A percentile compares a stretch with the other conserved stretches of the same genome.
Conservation (phyloP, 2,113 vertebrate species). For the Xiphophorus maculatus region DNA sequence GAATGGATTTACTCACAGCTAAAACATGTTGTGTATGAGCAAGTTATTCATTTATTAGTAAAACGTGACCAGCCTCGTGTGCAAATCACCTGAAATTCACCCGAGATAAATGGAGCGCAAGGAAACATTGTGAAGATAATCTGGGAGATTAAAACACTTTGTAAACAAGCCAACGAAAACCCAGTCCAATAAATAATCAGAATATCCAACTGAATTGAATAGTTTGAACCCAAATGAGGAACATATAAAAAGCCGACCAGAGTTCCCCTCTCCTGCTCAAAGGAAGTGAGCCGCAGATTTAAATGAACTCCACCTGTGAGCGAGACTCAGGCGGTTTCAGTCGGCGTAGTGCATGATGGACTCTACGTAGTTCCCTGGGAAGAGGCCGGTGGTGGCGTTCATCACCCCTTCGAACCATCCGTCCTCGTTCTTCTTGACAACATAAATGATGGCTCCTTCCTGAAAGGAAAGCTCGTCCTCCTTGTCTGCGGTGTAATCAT, state of each 20-base stretch:
- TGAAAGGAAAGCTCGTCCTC: constrained; percentile 96
- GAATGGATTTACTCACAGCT: not conserved
- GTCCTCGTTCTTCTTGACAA: constrained; percentile 97
- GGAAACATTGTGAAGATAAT: not conserved
- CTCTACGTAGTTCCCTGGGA: constrained; percentile 96
- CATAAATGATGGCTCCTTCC: constrained; percentile 96
- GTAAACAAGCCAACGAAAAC: not conserved
- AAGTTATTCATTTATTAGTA: not conserved
- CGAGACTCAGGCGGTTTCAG: constrained; percentile 66
- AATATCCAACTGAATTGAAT: not conserved
- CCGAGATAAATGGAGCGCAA: not conserved
- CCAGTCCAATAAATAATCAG: constrained; percentile 7
- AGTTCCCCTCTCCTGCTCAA: not conserved
- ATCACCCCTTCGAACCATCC: constrained; percentile 96
- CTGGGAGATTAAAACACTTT: not conserved
- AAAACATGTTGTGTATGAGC: not conserved
- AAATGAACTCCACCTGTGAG: not conserved
- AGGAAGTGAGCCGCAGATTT: not conserved
- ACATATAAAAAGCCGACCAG: not conserved
- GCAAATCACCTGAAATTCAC: not conserved
- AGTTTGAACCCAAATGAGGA: not conserved
- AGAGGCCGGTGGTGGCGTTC: constrained; percentile 92
- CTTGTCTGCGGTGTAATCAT: constrained; percentile 94
- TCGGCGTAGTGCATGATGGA: constrained; percentile 97
- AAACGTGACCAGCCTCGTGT: not conserved